Evolutionary conservation across 2,888 invertebrate species (phyloP).

Genomic region (Rhingia campestris): DNA sequence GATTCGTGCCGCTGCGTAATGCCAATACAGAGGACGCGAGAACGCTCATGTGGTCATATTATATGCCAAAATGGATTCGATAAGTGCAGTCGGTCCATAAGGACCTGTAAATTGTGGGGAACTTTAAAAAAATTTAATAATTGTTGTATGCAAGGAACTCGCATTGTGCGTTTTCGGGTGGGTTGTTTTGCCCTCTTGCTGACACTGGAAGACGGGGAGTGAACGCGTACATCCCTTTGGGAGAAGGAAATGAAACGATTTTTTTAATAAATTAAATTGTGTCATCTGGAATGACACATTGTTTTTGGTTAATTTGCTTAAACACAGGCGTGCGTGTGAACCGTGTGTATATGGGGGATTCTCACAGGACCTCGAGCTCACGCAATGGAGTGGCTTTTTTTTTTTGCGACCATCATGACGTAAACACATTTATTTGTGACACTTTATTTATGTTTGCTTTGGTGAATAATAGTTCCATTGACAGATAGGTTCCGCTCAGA

Average conservation of each 20-base stretch:
- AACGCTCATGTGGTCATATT: neutral
- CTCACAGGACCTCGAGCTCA: constrained; percentile 25
- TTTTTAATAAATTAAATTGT: constrained; percentile 68
- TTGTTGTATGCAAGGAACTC: constrained; percentile 18
- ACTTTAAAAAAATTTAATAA: constrained; percentile 23
- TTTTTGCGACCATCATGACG: neutral
- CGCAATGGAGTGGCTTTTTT: neutral
- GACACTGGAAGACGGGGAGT: constrained; percentile 28
- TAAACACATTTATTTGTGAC: constrained; percentile 14
- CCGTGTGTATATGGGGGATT: neutral
- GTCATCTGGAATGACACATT: constrained; percentile 66
- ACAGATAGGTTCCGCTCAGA: constrained; percentile 39
- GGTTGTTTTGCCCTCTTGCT: neutral
- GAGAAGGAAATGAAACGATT: constrained; percentile 54
- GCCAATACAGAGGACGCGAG: constrained; percentile 11
- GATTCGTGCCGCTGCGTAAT: constrained; percentile 62
- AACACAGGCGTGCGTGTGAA: constrained; percentile 28
- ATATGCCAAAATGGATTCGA: constrained; percentile 44
- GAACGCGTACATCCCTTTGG: constrained; percentile 33
- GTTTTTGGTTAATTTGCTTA: constrained; percentile 50
- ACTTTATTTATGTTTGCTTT: constrained; percentile 34
- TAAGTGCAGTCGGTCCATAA: constrained; percentile 52
- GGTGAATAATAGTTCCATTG: constrained; percentile 41
- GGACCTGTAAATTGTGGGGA: constrained; percentile 57
- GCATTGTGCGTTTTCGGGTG: neutral